A percentile compares a stretch with the other conserved stretches of the same genome.
Conservation (phyloP, 2,797 vertebrate genomes). For the Eupleurogrammus muticus region DNA sequence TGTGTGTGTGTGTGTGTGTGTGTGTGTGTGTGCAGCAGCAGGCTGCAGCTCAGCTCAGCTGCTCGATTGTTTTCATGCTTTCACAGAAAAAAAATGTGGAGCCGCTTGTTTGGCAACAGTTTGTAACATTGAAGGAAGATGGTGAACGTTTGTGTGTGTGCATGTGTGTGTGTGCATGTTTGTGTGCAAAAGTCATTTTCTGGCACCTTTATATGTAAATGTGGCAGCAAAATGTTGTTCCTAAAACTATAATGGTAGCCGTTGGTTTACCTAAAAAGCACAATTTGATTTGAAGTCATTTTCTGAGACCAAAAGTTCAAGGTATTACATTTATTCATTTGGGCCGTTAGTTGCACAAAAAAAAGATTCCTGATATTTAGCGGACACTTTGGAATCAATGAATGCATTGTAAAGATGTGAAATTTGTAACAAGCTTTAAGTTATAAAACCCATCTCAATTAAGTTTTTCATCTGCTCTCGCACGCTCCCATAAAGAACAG, state of each 20-base stretch:
- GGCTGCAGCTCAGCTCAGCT: constrained; percentile 57
- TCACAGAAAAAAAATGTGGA: constrained; percentile 44
- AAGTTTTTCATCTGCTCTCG: no score
- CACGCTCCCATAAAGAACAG: no score
- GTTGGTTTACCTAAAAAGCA: no score
- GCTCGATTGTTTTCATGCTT: constrained; percentile 64
- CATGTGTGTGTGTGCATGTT: constrained; percentile 29
- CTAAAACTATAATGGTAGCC: neutral
- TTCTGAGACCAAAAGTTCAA: no score
- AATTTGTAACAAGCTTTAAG: no score
- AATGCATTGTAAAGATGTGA: no score
- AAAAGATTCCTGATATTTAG: no score
- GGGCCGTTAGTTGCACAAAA: no score
- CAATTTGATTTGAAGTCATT: no score
- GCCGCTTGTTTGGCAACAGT: constrained; percentile 60
- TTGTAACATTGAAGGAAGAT: constrained; percentile 32
- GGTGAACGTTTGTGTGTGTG: constrained; percentile 27
- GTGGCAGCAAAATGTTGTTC: neutral
- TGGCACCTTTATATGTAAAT: neutral
- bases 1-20: constrained; percentile 54
- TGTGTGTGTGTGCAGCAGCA: constrained; percentile 40
- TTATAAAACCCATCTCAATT: no score
- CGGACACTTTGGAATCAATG: no score
- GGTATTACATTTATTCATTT: no score
- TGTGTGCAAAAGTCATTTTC: constrained; percentile 1